phyloP scores from a whole-genome alignment of 2,797 vertebrate species.

The Gallinago nigripennis region DNA sequence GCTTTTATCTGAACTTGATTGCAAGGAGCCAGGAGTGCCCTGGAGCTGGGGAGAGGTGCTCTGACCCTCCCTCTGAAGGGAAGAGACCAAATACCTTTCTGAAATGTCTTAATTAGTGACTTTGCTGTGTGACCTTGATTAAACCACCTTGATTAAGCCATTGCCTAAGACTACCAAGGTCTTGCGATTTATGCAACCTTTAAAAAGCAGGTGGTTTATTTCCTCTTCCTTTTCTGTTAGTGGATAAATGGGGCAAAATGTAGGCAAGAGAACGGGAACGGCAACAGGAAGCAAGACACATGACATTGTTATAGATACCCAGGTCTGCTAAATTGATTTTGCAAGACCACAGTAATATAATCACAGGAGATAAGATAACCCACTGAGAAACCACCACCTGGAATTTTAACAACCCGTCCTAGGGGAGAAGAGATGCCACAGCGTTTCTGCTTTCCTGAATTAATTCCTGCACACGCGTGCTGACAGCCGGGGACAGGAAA shows the following conservation, averaged over 20 bases:
- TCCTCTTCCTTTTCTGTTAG: neutral
- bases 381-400: neutral
- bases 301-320: neutral
- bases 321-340: neutral
- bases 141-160: conserved; percentile 11
- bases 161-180: neutral
- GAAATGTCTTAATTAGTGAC: neutral
- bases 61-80: neutral
- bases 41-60: neutral
- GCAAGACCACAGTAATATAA: neutral
- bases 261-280: neutral
- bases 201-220: neutral
- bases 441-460: neutral
- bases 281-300: neutral
- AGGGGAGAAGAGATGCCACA: neutral
- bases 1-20: neutral
- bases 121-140: neutral
- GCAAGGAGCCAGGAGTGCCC: neutral
- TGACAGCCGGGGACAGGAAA: neutral
- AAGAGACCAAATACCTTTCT: neutral
- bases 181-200: neutral
- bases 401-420: neutral
- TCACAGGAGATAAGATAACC: neutral
- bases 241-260: neutral
- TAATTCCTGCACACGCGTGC: neutral